A percentile compares a stretch with the other conserved stretches of the same genome.
phyloP scores from a whole-genome alignment of 1,140 invertebrate genomes.

The Drosophila parabipectinata region DNA sequence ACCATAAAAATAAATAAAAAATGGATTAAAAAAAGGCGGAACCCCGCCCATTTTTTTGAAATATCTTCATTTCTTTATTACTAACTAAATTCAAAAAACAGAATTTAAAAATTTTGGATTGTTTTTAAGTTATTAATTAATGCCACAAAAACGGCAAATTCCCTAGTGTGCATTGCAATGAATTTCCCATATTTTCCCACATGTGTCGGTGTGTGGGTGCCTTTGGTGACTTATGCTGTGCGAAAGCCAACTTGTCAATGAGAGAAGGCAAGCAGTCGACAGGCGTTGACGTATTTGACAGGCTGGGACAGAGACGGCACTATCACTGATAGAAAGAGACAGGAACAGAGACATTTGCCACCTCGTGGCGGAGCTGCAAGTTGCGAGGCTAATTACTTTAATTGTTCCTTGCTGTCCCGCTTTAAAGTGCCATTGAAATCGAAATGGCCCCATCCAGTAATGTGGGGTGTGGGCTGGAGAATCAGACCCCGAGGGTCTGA shows the following conservation, averaged over 20 bases:
- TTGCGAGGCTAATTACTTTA: slow-evolving; percentile 75
- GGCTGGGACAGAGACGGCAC: slow-evolving; percentile 35
- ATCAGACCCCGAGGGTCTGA: no score
- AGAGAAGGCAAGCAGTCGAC: slow-evolving; percentile 70
- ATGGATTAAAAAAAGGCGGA: no score
- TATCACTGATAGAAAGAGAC: neutral
- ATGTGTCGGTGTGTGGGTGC: slow-evolving; percentile 9
- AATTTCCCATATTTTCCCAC: slow-evolving; percentile 5
- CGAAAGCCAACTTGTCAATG: slow-evolving; percentile 79
- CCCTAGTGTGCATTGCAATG: no score
- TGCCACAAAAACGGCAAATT: no score
- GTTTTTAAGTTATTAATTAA: no score
- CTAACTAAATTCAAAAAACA: no score
- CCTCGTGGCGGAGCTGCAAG: slow-evolving; percentile 27
- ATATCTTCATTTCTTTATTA: no score
- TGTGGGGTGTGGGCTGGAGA: neutral
- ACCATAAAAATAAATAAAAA: no score
- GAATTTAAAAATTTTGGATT: no score
- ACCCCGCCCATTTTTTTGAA: no score
- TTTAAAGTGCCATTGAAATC: slow-evolving; percentile 59
- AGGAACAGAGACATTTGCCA: slow-evolving; percentile 32
- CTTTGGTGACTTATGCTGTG: slow-evolving; percentile 45
- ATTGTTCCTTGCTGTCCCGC: slow-evolving; percentile 63
- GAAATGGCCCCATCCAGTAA: slow-evolving; percentile 14
- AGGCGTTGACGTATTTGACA: slow-evolving; percentile 80